Evolutionary conservation across 2,113 vertebrate species (phyloP), one percentile per base, ranked within the genome.

Genomic region (Vulpes lagopus): DNA sequence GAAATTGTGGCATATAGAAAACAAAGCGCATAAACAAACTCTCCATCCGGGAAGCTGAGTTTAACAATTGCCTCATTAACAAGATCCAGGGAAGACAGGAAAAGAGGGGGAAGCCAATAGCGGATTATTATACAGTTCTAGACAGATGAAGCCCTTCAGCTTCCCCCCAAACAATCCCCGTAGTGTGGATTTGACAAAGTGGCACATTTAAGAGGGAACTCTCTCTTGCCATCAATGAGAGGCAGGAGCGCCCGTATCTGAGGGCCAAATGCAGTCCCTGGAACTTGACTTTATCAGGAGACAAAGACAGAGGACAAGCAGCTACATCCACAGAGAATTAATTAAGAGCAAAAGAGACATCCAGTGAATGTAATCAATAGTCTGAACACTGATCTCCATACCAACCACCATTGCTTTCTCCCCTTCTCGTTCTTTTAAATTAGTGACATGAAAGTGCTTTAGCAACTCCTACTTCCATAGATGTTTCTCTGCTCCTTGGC

Each of bases 111-210:
- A 97, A 97, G 96, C 74, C 94, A 95, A 73, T 89, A 78, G 91
- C 96, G 95, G 95, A 95, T 95, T n/a, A 97, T 96, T 98, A 95
- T 97, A 96, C 97, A 98, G 97, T 59, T 92, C 88, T 67, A 69
- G 81, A 97, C 98, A 98, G 97, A 97, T 67, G 97, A 98, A 97
- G 97, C 96, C 94, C 96, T 98, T 98, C 95, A 98, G 96, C 87
- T 43, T 95, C 49, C 27, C 71, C 85, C 87, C 71, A 97, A 89
- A 98, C 97, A 98, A 98, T 89, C 97, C 96, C 73, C 53, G 96
- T 96, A 98, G 98, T 98, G 97, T 98, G 82, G 91, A 81, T 97
- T 96, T 98, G 85, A 98, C 97, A 98, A 98, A 98, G 94, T 96
- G 81, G 96, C 88, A 97, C 98, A 98, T 97, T 98, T 98, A 98